Percentiles rank a stretch among this genome's conserved stretches.
Evolutionary conservation across 2,888 invertebrate genomes (phyloP).

Genomic region (Drosophila suboccidentalis): DNA sequence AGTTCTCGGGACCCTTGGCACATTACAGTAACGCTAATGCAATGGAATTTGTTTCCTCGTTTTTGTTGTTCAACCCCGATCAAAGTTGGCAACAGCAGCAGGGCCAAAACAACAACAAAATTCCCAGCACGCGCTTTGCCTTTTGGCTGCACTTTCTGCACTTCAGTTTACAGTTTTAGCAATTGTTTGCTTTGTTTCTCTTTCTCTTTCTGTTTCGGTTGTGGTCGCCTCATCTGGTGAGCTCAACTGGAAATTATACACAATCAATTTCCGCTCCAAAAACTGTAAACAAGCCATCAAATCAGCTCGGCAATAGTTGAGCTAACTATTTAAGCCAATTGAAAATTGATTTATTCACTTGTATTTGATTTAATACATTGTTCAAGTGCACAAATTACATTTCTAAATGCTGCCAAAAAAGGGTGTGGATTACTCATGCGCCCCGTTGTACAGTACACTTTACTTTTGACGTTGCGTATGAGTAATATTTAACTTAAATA

Average conservation of each 20-base stretch:
- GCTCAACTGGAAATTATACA: slow-evolving; percentile 77
- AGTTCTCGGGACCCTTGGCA: slow-evolving; percentile 21
- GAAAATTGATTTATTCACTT: slow-evolving; percentile 44
- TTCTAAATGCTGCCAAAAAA: not conserved
- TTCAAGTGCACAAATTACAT: slow-evolving; percentile 16
- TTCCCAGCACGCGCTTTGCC: slow-evolving; percentile 63
- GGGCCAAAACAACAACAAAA: slow-evolving; percentile 34
- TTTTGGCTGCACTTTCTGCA: slow-evolving; percentile 52
- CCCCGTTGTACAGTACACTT: not conserved
- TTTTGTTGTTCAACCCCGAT: slow-evolving; percentile 27
- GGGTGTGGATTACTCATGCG: slow-evolving; percentile 6
- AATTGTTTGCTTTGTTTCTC: slow-evolving; percentile 37
- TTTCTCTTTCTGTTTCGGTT: slow-evolving; percentile 24
- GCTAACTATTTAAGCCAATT: slow-evolving; percentile 51
- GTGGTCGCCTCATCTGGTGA: slow-evolving; percentile 63
- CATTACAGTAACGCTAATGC: slow-evolving; percentile 43
- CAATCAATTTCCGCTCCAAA: slow-evolving; percentile 83
- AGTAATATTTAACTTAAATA: slow-evolving; percentile 22
- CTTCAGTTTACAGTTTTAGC: slow-evolving; percentile 38
- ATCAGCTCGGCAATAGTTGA: slow-evolving; percentile 44
- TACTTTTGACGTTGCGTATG: slow-evolving; percentile 20
- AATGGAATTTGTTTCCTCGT: slow-evolving; percentile 27
- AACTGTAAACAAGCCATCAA: slow-evolving; percentile 61
- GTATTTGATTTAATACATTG: slow-evolving; percentile 3
- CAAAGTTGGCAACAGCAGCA: slow-evolving; percentile 50